phyloP scores from a whole-genome alignment of 2,888 invertebrate genomes.

The Nephrotoma appendiculata region DNA sequence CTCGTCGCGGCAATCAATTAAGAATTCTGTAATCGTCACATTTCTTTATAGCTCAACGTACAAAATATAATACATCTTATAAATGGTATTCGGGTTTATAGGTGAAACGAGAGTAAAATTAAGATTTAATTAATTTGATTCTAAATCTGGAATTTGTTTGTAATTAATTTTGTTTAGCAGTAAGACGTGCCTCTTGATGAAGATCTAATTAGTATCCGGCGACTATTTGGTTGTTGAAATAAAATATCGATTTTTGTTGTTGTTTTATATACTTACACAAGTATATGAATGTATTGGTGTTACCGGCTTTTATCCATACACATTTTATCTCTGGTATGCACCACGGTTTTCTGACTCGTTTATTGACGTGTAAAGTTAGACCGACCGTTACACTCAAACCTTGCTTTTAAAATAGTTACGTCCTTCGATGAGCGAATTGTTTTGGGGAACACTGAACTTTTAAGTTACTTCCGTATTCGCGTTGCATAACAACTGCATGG shows the following conservation, averaged over 20 bases:
- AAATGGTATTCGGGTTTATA: background rate
- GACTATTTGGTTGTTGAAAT: background rate
- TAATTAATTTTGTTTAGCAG: background rate
- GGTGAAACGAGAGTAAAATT: background rate
- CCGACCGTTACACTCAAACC: background rate
- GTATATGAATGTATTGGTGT: background rate
- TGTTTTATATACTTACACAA: background rate
- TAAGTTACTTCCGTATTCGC: background rate
- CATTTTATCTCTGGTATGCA: background rate
- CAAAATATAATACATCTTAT: background rate
- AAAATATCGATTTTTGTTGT: background rate
- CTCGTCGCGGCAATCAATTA: background rate
- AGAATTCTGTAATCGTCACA: background rate
- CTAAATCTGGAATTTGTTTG: background rate
- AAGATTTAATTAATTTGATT: background rate
- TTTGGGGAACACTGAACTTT: background rate
- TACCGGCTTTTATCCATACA: background rate
- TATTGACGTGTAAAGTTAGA: background rate
- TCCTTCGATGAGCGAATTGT: background rate
- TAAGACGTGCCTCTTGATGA: background rate
- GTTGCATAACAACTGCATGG: background rate
- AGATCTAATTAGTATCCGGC: background rate
- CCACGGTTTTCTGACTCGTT: background rate
- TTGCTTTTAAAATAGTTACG: background rate
- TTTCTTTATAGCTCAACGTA: background rate